Evolutionary conservation across 2,888 invertebrate species (phyloP), one percentile per base, ranked within the genome.

Genomic region (Anthrax anthrax): DNA sequence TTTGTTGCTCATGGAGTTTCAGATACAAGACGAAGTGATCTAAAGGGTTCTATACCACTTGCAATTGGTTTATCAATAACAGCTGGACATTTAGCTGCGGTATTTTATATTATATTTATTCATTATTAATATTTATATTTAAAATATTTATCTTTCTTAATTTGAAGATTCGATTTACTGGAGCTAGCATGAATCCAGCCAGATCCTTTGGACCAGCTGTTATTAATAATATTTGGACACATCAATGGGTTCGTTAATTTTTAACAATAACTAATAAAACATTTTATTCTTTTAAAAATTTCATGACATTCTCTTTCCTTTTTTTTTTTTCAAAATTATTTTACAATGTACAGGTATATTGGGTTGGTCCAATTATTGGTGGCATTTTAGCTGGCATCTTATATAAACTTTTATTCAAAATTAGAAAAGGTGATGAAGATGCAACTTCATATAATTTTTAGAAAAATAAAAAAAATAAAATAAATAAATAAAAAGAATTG

Each of bases 161-260:
- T 37, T 19, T 27, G 19, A 14, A 82, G 82, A 81, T 92, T 59
- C 81, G 84, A 56, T 75, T 76, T 58, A 84, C 89, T 17, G 89
- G 91, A 17, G 78, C 89, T 50, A 88, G 90, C 66, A 90, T 92
- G 91, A 92, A 92, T 70, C 90, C 92, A 1, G 92, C 92, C 1
- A 76, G 92, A 52, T 83, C 85, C 43, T 82, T 92, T 61, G 92
- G 92, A 19, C 86, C 89, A 1, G 87, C 91, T 18, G 78, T 89
- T 12, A 78, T 91, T 37, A 76, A 80, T 68, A 78, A 79, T 43
- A 59, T 70, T 46, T 92, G 87, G 81, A 68, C 72, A 2, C 62
- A 84, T 54, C 91, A 92, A 58, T 92, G 91, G 90, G 81, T 86
- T 71, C 70, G 65, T 51, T 10, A 36, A 36, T 27, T 29, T 18